Conservation (phyloP, 2,888 invertebrate genomes). For the Nymphalis urticae region DNA sequence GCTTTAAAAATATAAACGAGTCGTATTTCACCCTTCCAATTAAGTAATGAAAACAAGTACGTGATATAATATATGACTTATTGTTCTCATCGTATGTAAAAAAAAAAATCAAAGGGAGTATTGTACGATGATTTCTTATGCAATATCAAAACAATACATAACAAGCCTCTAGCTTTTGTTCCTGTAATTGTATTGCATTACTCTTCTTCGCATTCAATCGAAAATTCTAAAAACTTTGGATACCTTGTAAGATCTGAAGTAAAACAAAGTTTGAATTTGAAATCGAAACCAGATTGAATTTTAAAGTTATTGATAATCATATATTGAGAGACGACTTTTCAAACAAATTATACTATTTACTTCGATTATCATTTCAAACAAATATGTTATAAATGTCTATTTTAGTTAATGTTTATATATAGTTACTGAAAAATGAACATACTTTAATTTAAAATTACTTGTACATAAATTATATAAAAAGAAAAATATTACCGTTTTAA, state of each 20-base stretch:
- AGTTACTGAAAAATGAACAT: no score
- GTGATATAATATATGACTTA: slow-evolving; percentile 1
- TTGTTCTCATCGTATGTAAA: slow-evolving; percentile 4
- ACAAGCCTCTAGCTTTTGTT: slow-evolving; percentile 30
- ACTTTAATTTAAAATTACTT: no score
- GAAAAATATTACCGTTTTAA: no score
- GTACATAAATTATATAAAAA: no score
- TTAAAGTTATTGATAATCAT: background rate
- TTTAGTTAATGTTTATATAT: no score
- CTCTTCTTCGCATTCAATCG: slow-evolving; percentile 18
- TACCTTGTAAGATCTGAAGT: background rate
- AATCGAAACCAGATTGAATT: no score
- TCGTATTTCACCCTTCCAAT: background rate
- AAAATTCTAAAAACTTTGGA: background rate
- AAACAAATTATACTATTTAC: no score
- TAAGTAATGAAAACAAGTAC: background rate
- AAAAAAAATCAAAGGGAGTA: slow-evolving; percentile 12
- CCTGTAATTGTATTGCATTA: slow-evolving; percentile 16
- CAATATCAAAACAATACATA: slow-evolving; percentile 29
- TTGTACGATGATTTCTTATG: slow-evolving; percentile 26
- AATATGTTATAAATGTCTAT: no score
- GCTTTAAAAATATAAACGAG: background rate
- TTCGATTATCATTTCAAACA: no score
- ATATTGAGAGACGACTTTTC: background rate
- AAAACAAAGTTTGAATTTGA: no score